Evolutionary conservation across 2,797 vertebrate genomes (phyloP), one percentile per base, ranked within the genome.

Genomic region (Halcyon chelicuti): DNA sequence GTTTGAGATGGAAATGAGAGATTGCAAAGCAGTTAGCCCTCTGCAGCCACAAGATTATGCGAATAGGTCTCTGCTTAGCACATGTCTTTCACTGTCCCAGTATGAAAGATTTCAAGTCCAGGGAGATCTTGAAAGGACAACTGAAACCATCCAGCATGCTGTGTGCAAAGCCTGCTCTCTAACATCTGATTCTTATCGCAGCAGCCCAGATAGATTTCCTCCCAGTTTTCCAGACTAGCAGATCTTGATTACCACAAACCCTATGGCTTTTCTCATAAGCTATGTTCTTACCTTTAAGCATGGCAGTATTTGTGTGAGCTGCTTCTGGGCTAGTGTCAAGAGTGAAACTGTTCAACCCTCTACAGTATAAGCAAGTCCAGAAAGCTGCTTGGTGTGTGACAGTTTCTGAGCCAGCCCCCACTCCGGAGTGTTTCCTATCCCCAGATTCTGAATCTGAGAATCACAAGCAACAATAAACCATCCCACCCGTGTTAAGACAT

Each of bases 191-290:
- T 77, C 77, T 92, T 92, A 86, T 86, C 90, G 70, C n/a, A 65
- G 88, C 82, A 88, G n/a, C 40, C 55, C 60, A 88, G 91, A 91
- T 61, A 94, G 77, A 89, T 65, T 92, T 95, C 71, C 57, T 94
- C 67, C 35, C 16, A 10, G n/a, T 68, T 88, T 86, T 93, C 71
- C 52, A 74, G 55, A 66, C 62, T 94, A 84, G 47, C 31, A 28
- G 63, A 61, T 93, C 83, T 81, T 65, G 86, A 85, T 79, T 77
- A 79, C 85, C 77, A 74, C 63, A 82, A 95, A 58, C 63, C 55
- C 73, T 70, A 33, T 70, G 74, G 83, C 71, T 96, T 95, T 93
- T 73, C 74, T 89, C 22, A 10, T 73, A 92, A 95, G 52, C 90
- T 67, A 2, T 51, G 49, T 37, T 87, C 88, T 94, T 94, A 73